Percentiles rank a stretch among this genome's conserved stretches.
Evolutionary conservation across 2,113 vertebrate species (phyloP).

Genomic region (Lathamus discolor): DNA sequence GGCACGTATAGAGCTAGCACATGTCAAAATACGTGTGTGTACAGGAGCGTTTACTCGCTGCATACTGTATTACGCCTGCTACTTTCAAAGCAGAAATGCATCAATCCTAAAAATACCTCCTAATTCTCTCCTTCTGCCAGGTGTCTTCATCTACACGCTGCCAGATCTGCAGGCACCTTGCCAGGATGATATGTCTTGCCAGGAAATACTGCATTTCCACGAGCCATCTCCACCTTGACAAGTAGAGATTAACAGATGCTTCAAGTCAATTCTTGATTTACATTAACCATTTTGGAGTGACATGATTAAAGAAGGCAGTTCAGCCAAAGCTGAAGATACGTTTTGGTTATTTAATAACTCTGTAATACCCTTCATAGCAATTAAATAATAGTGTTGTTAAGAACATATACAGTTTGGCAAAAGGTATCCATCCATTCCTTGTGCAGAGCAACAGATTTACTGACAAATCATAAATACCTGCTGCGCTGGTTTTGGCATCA

Average conservation of each 20-base stretch:
- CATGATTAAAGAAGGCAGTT: background rate
- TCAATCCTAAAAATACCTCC: background rate
- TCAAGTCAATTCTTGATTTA: background rate
- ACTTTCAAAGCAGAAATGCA: background rate
- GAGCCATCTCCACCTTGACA: background rate
- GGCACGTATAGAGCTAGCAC: background rate
- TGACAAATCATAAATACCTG: background rate
- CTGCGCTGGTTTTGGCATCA: accelerated
- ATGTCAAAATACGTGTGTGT: background rate
- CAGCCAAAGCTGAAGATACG: background rate
- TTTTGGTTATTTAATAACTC: background rate
- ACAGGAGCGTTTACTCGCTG: background rate
- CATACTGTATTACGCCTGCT: background rate
- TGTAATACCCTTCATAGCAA: background rate
- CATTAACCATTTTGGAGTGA: background rate
- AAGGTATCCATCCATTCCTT: background rate
- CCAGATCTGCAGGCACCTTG: background rate
- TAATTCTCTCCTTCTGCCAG: background rate
- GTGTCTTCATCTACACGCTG: background rate
- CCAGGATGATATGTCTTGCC: background rate
- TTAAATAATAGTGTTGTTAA: background rate
- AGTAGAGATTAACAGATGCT: background rate
- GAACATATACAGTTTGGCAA: background rate
- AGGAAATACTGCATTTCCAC: background rate
- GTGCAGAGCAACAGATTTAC: background rate